Evolutionary conservation across 2,888 invertebrate genomes (phyloP).

Genomic region (Drosophila borealis): DNA sequence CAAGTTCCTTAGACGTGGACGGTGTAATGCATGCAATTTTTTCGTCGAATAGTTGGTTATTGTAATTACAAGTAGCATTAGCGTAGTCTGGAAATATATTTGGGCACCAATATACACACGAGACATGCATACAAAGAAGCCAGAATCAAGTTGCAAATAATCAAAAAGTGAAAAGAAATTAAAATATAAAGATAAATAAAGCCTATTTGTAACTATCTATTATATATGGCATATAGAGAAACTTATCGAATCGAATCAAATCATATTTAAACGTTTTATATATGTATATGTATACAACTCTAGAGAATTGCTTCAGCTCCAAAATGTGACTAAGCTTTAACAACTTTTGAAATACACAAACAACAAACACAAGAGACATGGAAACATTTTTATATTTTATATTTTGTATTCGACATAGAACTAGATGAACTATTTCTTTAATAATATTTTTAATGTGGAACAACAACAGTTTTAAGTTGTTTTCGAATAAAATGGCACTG

Average conservation of each 20-base stretch:
- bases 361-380: constrained; percentile 32
- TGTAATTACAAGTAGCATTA: constrained; percentile 63
- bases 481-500: constrained; percentile 60
- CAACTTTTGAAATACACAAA: constrained; percentile 9
- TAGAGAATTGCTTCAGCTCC: constrained; percentile 65
- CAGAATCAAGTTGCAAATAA: constrained; percentile 16
- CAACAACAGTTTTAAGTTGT: constrained; percentile 77
- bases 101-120: constrained; percentile 78
- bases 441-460: constrained; percentile 17
- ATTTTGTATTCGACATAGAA: constrained; percentile 1
- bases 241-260: constrained; percentile 51
- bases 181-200: constrained; percentile 37
- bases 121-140: constrained; percentile 25
- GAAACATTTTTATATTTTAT: background rate
- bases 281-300: constrained; percentile 66
- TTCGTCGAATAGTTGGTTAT: constrained; percentile 63
- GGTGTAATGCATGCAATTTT: constrained; percentile 53
- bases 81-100: constrained; percentile 71
- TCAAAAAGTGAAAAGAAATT: constrained; percentile 28
- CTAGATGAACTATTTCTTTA: constrained; percentile 9
- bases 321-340: constrained; percentile 50
- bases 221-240: constrained; percentile 47
- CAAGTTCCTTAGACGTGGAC: constrained; percentile 64
- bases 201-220: constrained; percentile 70
- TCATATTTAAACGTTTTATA: constrained; percentile 67